Evolutionary conservation across 2,113 vertebrate species (phyloP).

Genomic region (Aix galericulata): DNA sequence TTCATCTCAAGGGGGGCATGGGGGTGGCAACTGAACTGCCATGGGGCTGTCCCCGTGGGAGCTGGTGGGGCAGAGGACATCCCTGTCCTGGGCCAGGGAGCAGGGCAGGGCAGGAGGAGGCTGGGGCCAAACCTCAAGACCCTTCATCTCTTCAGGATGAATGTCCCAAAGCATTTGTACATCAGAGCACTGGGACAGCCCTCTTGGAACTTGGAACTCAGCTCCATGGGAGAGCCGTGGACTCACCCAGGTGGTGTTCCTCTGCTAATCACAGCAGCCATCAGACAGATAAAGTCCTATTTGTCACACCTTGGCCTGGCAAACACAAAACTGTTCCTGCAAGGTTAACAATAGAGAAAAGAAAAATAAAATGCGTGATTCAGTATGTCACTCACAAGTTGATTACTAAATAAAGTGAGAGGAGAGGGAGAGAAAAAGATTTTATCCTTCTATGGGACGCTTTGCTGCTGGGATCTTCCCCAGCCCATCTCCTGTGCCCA

Average conservation of each 20-base stretch:
- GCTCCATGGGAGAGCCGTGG: not conserved
- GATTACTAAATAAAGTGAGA: not conserved
- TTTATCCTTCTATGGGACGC: not conserved
- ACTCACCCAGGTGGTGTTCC: not conserved
- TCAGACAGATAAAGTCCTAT: fast-evolving
- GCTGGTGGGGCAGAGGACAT: not conserved
- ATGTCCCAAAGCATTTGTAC: not conserved
- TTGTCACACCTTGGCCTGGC: not conserved
- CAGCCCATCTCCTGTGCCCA: not conserved
- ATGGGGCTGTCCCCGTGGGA: not conserved
- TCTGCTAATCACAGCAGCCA: not conserved
- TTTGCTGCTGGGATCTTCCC: not conserved
- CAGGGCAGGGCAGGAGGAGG: too few species aligned
- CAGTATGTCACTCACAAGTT: not conserved
- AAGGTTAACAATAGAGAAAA: not conserved
- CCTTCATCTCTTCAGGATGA: not conserved
- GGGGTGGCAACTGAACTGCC: not conserved
- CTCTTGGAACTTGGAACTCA: not conserved
- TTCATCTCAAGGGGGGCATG: not conserved
- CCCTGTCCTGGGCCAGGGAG: too few species aligned
- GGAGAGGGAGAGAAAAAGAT: not conserved
- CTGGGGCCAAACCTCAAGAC: fast-evolving
- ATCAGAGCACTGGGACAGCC: too few species aligned
- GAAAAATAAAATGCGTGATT: fast-evolving
- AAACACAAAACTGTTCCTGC: not conserved